phyloP scores from a whole-genome alignment of 2,888 invertebrate species.

The Bimastos eiseni region DNA sequence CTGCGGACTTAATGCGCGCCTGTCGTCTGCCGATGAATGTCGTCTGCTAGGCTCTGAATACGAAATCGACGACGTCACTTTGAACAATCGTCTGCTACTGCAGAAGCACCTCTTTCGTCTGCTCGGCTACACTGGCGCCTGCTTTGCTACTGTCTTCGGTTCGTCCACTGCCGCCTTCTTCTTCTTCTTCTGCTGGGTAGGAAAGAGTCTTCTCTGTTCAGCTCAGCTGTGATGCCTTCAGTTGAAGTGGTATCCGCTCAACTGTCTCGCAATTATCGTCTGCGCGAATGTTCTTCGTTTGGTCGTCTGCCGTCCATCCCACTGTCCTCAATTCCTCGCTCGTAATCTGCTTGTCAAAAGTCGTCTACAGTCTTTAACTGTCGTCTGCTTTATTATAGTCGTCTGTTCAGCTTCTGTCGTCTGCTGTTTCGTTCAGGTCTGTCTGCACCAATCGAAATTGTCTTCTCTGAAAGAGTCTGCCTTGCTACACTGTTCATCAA shows the following conservation, averaged over 20 bases:
- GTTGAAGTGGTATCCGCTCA: background rate
- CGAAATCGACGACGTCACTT: conserved; percentile 13
- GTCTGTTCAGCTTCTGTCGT: background rate
- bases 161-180: too few species aligned
- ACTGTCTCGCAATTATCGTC: background rate
- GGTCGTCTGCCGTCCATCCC: too few species aligned
- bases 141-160: background rate
- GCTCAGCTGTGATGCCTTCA: background rate
- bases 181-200: too few species aligned
- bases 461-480: background rate
- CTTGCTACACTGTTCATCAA: background rate
- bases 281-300: too few species aligned
- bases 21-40: conserved; percentile 9
- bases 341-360: too few species aligned
- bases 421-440: background rate
- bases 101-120: background rate
- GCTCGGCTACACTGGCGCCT: background rate
- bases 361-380: background rate
- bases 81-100: background rate
- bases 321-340: too few species aligned
- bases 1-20: background rate
- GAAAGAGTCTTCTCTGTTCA: background rate
- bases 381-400: background rate
- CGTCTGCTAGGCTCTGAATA: background rate
- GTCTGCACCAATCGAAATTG: too few species aligned